Evolutionary conservation across 2,888 invertebrate genomes (phyloP).

Genomic region (Lepidocyrtoides sp.): DNA sequence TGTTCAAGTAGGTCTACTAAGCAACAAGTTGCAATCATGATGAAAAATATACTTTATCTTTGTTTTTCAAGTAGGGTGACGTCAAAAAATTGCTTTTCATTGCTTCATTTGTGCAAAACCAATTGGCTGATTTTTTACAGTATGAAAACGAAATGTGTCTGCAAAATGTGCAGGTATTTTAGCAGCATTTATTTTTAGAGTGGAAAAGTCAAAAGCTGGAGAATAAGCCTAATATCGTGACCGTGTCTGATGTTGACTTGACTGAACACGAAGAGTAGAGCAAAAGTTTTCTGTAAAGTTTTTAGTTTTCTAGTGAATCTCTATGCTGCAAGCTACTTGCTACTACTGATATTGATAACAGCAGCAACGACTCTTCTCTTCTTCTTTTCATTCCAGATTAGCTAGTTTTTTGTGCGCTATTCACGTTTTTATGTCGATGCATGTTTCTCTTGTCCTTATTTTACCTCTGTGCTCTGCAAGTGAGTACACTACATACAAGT

Average conservation of each 20-base stretch:
- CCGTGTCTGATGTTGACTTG: neutral
- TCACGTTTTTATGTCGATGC: neutral
- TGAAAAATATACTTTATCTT: no score
- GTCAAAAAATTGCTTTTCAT: neutral
- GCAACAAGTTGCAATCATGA: no score
- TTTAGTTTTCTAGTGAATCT: neutral
- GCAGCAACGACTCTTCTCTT: neutral
- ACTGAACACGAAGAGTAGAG: neutral
- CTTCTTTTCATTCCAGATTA: neutral
- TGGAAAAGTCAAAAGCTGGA: neutral
- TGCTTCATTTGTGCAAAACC: neutral
- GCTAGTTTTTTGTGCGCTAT: neutral
- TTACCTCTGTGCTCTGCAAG: conserved; percentile 10
- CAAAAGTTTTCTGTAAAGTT: no score
- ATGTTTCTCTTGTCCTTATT: no score
- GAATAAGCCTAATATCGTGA: neutral
- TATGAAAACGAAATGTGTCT: no score
- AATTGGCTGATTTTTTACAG: no score
- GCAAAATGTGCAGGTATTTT: no score
- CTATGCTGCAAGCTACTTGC: neutral
- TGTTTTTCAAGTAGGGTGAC: neutral
- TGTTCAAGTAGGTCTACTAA: no score
- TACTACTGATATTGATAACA: neutral
- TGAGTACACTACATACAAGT: no score
- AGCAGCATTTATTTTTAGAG: neutral